Base-by-base conservation (phyloP, 2,888 invertebrate genomes). In the Choristoneura rosaceana region DNA sequence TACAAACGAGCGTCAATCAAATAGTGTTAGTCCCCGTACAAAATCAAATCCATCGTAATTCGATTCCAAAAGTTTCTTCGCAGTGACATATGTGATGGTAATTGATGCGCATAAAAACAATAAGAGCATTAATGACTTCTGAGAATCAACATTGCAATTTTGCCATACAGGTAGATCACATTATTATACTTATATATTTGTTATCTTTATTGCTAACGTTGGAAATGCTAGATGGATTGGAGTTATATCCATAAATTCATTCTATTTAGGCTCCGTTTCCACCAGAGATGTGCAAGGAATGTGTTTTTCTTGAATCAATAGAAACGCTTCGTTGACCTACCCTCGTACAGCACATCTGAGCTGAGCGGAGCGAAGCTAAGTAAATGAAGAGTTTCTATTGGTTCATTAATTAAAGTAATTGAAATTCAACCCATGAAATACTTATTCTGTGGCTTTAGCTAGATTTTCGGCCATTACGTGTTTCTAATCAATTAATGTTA, bases 121-220 rank as follows among this genome's bases (percentile, higher is more conserved):
- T 34, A 64, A 25, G 17, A 45, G 17, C 61, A 61, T 61, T 12
- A 47, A 45, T 62, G 45, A 25, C 25, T 62, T 47, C 62, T 47
- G 14, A 62, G 62, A 62, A 62, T 14, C 45, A 14, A 47, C 45
- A 25, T 62, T 25, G 25, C 45, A 45, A 62, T 62, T 61, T 61
- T 41, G 38, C 60, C 34, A 14, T 62, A 43, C 7, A 33, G 4
- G 4, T 4, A 38, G 1, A 14, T 38, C n/a, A n/a, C 4, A 3
- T 25, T 0, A 10, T 2, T 4, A 25, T 12, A 25, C 43, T 14
- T 47, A 47, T 12, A 4, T n/a, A 14, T 47, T n/a, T n/a, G 47
- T n/a, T 47, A 47, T n/a, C 12, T 12, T 43, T 55, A 10, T 55
- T 25, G 25, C 55, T 12, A 25, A 15, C 15, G 15, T 52, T 52